Base-by-base conservation (phyloP, 2,113 vertebrate genomes). In the Oenanthe melanoleuca region DNA sequence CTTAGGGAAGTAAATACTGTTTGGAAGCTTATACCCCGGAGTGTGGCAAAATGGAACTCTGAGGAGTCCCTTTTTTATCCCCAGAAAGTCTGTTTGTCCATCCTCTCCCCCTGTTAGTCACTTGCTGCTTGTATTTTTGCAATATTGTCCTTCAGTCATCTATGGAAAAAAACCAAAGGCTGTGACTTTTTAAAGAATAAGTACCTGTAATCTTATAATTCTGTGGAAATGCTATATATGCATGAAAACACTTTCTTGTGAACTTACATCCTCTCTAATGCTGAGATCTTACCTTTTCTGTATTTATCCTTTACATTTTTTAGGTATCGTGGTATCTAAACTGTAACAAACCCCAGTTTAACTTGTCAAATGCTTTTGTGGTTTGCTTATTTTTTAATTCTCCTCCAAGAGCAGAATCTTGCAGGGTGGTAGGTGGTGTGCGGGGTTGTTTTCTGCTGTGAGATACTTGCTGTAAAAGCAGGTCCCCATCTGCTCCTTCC, bases 401-500 rank as follows among this genome's bases (percentile, higher is more conserved):
- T 60, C 13, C 15, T 55, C 1, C 31, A 16, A 19, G 59, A 73
- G 64, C 50, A 50, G 50, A 57, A n/a, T 67, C 64, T 55, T 47
- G 40, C 22, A 4, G 50, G 71, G 17, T 79, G 63, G 95, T 93
- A 75, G 61, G 70, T 91, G 92, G 70, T 93, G 40, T 69, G 63
- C 0, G 18, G 78, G 81, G 55, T 86, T 91, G 81, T 73, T 91
- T 70, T 73, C 23, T 83, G 59, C 49, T 67, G 34, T 17, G 38
- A 74, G 26, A 19, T 70, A 77, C 64, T 73, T 77, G 5, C 49
- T 89, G 63, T 15, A 57, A 66, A n/a, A 86, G 22, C 31, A 40
- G 69, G 22, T 92, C 77, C 57, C 88, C 83, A 34, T 88, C 83
- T 92, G 65, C 40, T 81, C 8, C 2, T 71, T 86, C 49, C 40